These are phyloP conservation scores for Chlorocebus sabaeus DNA, from an alignment of 2,113 vertebrate species.

Conservation along the genomic window DNA sequence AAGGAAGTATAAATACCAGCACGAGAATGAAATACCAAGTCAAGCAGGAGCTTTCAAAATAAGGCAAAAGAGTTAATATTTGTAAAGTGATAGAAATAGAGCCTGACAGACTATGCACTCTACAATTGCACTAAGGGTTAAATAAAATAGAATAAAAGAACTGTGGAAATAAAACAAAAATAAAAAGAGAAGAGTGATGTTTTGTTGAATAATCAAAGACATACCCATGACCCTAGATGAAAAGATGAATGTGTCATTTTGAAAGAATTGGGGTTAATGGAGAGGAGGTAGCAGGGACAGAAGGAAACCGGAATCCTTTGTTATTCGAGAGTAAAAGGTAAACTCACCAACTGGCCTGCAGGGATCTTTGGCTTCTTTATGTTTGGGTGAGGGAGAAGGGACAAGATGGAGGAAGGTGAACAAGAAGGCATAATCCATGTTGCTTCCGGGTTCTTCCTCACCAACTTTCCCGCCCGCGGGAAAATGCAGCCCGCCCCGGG, in stretches of 20 bases:
- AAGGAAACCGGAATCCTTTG: neutral
- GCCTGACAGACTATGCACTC: neutral
- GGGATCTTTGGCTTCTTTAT: neutral
- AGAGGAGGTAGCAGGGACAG: neutral
- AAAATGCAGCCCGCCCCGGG: too few species aligned
- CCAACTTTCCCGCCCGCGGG: too few species aligned
- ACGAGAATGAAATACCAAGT: neutral
- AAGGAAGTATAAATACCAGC: neutral
- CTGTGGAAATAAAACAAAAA: neutral
- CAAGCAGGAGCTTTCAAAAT: neutral
- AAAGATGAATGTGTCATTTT: neutral
- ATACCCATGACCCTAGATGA: neutral
- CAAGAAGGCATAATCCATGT: too few species aligned
- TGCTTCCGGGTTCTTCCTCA: too few species aligned
- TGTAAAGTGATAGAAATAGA: neutral
- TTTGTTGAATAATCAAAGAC: neutral
- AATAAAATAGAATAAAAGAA: neutral
- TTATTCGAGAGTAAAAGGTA: neutral
- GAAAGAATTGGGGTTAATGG: constrained; percentile 36
- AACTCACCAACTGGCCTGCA: neutral
- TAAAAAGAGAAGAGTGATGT: neutral
- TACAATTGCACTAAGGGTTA: neutral
- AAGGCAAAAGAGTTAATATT: neutral
- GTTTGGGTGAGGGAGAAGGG: too few species aligned
- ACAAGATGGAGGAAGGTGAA: too few species aligned